These are phyloP conservation scores for Drosophila flavopinicola DNA, from an alignment of 2,888 invertebrate genomes.

Conservation along the genomic window DNA sequence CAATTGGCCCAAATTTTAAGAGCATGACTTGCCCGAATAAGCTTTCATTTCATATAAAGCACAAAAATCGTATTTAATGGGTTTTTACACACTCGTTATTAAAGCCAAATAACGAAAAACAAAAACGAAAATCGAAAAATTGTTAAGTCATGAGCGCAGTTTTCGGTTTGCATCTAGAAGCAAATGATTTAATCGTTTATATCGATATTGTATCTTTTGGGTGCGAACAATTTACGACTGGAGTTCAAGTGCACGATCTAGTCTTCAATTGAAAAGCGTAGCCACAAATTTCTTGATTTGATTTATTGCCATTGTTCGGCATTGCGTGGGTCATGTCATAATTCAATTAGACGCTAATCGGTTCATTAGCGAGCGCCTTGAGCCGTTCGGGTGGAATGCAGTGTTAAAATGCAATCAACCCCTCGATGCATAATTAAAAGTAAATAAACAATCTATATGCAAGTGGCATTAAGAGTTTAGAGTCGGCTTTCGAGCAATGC, in stretches of 20 bases:
- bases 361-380: conserved; percentile 59
- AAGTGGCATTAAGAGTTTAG: conserved; percentile 59
- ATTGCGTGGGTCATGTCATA: conserved; percentile 61
- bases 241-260: conserved; percentile 65
- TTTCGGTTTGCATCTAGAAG: conserved; percentile 15
- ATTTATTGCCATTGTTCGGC: conserved; percentile 32
- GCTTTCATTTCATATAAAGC: conserved; percentile 13
- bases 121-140: conserved; percentile 9
- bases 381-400: conserved; percentile 17
- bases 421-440: conserved; percentile 33
- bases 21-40: conserved; percentile 43
- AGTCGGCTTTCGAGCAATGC: conserved; percentile 58
- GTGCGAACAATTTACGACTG: conserved; percentile 9
- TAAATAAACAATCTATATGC: conserved; percentile 76
- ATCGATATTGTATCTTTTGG: conserved; percentile 16
- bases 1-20: conserved; percentile 33
- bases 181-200: conserved; percentile 22
- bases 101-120: conserved; percentile 21
- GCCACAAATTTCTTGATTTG: conserved; percentile 29
- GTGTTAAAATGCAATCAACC: conserved; percentile 60
- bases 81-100: conserved; percentile 32
- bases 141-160: conserved; percentile 44
- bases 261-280: conserved; percentile 46
- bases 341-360: conserved; percentile 70
- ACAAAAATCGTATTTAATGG: conserved; percentile 23